These are phyloP conservation scores for Lasioglossum vierecki DNA, from an alignment of 2,888 invertebrate species.

Conservation along the genomic window DNA sequence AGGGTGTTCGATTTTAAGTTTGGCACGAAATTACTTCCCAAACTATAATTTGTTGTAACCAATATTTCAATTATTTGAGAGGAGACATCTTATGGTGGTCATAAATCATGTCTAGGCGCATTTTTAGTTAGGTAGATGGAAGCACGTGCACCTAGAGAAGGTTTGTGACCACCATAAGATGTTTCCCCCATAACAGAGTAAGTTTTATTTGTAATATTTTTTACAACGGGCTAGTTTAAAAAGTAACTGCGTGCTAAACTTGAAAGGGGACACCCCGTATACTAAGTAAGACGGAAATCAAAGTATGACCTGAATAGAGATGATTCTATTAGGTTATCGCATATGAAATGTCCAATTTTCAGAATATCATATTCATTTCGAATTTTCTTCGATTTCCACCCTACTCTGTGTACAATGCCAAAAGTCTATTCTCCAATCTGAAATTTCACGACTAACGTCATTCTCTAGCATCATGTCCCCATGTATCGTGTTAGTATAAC, in stretches of 20 bases:
- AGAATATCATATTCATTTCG: background rate
- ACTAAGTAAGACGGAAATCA: background rate
- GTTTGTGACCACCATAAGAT: no score
- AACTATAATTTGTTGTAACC: background rate
- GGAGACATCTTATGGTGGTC: no score
- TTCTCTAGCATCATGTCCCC: slow-evolving; percentile 12
- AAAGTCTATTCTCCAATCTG: background rate
- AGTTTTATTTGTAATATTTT: no score
- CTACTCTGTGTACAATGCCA: background rate
- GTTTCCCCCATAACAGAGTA: no score
- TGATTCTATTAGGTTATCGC: slow-evolving; percentile 1
- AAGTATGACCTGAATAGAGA: background rate
- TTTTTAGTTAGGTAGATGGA: no score
- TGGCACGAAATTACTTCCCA: background rate
- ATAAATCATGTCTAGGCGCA: no score
- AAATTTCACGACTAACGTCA: slow-evolving; percentile 2
- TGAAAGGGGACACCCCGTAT: background rate
- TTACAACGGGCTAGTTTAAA: background rate
- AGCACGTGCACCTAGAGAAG: no score
- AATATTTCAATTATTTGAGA: no score
- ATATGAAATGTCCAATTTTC: background rate
- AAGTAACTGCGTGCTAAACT: background rate
- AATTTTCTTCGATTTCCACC: background rate
- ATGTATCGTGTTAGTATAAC: slow-evolving; percentile 32
- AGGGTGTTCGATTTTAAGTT: background rate